Evolutionary conservation across 1,140 invertebrate genomes (phyloP), one percentile per base, ranked within the genome.

Genomic region (Drosophila busckii): DNA sequence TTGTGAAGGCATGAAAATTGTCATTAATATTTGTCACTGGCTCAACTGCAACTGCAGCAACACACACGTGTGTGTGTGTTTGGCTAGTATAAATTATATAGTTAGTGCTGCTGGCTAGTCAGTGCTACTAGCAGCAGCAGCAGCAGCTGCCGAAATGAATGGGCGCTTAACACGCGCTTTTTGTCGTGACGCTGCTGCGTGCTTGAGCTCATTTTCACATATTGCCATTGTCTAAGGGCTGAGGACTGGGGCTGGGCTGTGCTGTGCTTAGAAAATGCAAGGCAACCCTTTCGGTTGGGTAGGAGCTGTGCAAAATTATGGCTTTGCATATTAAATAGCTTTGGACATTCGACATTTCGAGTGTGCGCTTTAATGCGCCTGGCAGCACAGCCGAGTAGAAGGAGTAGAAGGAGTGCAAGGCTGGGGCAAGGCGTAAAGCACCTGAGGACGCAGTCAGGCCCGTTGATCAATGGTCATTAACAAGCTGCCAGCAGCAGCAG

Each of bases 21-120:
- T 76, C 76, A 83, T 83, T 83, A 83, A 83, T 83, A 83, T 83
- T 83, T 83, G 76, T 83, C 76, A 83, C 76, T 83, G 78, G 63
- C 62, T 76, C n/a, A n/a, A 82, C 50, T 82, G 54, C 68, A 52
- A 56, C 45, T 62, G 58, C 58, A 55, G n/a, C n/a, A n/a, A n/a
- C n/a, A n/a, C n/a, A n/a, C n/a, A n/a, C n/a, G n/a, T n/a, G n/a
- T n/a, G n/a, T n/a, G n/a, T n/a, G n/a, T n/a, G n/a, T n/a, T n/a
- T n/a, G n/a, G n/a, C n/a, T n/a, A 13, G 63, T 82, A 82, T 82
- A 82, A 82, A 82, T 82, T 70, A 82, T 55, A 46, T 59, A 66
- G 50, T 50, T 29, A 65, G 60, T 46, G 46, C 61, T 45, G 54
- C 56, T 48, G 26, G 12, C 23, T 50, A 37, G 25, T 42, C 40